Evolutionary conservation across 2,888 invertebrate genomes (phyloP), one percentile per base, ranked within the genome.

Genomic region (Pachymerium ferrugineum): DNA sequence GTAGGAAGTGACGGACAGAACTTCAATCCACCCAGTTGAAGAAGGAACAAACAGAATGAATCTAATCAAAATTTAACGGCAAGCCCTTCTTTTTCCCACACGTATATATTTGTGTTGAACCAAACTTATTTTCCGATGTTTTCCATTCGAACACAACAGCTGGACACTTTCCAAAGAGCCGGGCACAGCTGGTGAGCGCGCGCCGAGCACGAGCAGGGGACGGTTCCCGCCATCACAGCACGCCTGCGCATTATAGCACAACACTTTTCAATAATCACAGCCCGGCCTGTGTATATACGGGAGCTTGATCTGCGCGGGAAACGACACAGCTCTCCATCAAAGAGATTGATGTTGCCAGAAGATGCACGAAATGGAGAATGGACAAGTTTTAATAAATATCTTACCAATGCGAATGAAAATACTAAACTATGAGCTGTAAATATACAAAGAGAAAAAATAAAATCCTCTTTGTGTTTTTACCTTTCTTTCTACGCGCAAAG

Each of bases 101-200:
- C 30, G 28, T 30, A 68, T 28, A 68, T 47, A 30, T 68, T 29
- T 68, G 28, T 68, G 68, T 68, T 68, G 68, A 68, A 68, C 68
- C 68, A 68, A n/a, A 68, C 68, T 68, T 70, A 70, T 70, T 70
- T 70, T 70, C 70, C 70, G 31, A 70, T 70, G 70, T 70, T 30
- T 70, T 70, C 70, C 70, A 33, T 70, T 70, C 31, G 70, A 68
- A 28, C 68, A 33, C 31, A 30, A 70, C 70, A 70, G 70, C 70
- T 70, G 70, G 70, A 22, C 70, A 70, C 70, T 70, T 70, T 70
- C 70, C 70, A 70, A 22, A 70, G 70, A 33, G 31, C 31, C 22
- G 70, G 22, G 33, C 70, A 47, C 70, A 70, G 30, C 31, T 70
- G 70, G 70, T 16, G 70, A 33, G 31, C 70, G 70, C 30, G 33